A percentile compares a stretch with the other conserved stretches of the same genome.
phyloP scores from a whole-genome alignment of 1,140 invertebrate genomes.

The Hyposmocoma kahamanoa region DNA sequence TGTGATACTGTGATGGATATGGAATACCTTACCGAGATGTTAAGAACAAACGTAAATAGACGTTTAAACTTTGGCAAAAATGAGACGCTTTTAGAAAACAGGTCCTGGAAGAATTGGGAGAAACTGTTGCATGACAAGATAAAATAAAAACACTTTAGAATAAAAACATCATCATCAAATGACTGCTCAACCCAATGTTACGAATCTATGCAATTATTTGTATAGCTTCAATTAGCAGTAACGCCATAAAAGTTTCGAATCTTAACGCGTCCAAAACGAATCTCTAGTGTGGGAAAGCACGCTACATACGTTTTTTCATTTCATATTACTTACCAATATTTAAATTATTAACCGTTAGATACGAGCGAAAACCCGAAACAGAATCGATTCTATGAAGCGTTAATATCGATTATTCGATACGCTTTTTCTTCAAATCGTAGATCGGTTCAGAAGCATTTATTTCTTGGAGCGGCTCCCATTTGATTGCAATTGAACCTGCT shows the following conservation, averaged over 20 bases:
- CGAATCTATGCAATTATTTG: constrained; percentile 2
- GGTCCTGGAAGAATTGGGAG: too few relatives aligned
- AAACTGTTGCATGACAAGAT: too few relatives aligned
- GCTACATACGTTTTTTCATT: constrained; percentile 16
- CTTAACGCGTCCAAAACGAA: constrained; percentile 32
- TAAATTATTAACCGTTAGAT: constrained; percentile 34
- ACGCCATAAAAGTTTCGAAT: neutral
- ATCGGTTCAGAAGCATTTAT: constrained; percentile 59
- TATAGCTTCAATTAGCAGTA: neutral
- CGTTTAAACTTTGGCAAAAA: too few relatives aligned
- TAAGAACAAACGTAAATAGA: too few relatives aligned
- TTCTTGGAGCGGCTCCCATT: constrained; percentile 41
- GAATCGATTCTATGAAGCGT: constrained; percentile 28
- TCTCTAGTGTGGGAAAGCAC: constrained; percentile 55
- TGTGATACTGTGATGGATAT: too few relatives aligned
- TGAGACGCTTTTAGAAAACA: too few relatives aligned
- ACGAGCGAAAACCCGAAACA: neutral
- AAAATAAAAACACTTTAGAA: too few relatives aligned
- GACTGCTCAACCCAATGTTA: too few relatives aligned
- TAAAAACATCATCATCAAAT: too few relatives aligned
- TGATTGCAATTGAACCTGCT: constrained; percentile 36
- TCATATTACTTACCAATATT: constrained; percentile 37
- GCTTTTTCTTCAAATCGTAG: constrained; percentile 48
- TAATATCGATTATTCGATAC: constrained; percentile 41
- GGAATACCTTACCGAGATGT: too few relatives aligned